phyloP scores from a whole-genome alignment of 1,140 invertebrate species.

The Ylistrum balloti region DNA sequence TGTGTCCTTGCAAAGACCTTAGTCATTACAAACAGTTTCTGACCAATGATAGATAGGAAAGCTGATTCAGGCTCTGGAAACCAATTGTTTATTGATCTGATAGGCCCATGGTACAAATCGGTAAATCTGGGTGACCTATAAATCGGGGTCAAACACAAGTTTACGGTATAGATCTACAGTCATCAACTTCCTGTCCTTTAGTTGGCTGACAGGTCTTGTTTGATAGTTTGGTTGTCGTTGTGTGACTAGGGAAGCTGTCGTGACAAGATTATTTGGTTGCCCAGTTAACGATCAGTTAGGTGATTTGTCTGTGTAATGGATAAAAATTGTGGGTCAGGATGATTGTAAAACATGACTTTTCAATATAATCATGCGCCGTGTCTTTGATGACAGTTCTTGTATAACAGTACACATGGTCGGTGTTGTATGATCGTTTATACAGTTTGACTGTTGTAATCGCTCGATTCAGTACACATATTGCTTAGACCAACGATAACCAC shows the following conservation, averaged over 20 bases:
- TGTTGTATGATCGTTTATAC: neutral
- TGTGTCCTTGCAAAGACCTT: too few relatives aligned
- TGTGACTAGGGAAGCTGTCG: neutral
- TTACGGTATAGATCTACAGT: neutral
- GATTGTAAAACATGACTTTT: slow-evolving; percentile 14
- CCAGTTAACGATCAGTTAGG: neutral
- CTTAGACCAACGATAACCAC: neutral
- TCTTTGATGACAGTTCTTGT: neutral
- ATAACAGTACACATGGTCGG: neutral
- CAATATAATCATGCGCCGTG: neutral
- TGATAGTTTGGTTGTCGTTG: neutral
- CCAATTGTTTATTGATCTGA: slow-evolving; percentile 35
- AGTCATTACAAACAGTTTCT: too few relatives aligned
- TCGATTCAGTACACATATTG: neutral
- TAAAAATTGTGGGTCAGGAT: neutral
- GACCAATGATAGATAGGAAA: neutral
- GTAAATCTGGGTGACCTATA: neutral
- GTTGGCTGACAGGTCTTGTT: neutral
- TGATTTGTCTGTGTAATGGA: slow-evolving; percentile 18
- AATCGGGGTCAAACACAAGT: neutral
- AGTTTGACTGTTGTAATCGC: neutral
- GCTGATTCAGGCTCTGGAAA: neutral
- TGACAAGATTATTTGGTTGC: neutral
- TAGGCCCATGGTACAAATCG: neutral
- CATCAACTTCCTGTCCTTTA: neutral